Percentiles rank a stretch among this genome's conserved stretches.
Conservation (phyloP, 2,113 vertebrate genomes). For the Sus scrofa region T2T-Sscrofa CM000824.6:229611001-229611500, state of each 20-base stretch:
- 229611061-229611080: too few species aligned
- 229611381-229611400: background rate
- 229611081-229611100: too few species aligned
- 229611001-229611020: too few species aligned
- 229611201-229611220: too few species aligned
- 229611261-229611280: background rate
- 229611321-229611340: background rate
- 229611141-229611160: too few species aligned
- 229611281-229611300: background rate
- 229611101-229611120: too few species aligned
- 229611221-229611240: background rate
- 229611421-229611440: background rate
- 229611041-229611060: too few species aligned
- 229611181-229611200: background rate
- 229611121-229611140: too few species aligned
- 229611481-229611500: background rate
- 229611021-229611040: too few species aligned
- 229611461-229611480: background rate
- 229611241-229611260: background rate
- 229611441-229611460: background rate
- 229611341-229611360: background rate
- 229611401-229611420: background rate
- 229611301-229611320: background rate
- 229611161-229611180: background rate
- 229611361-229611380: fast-evolving